Conservation (phyloP, 37 sponge, comb jelly and placozoan genomes). For the Amphimedon queenslandica region DNA sequence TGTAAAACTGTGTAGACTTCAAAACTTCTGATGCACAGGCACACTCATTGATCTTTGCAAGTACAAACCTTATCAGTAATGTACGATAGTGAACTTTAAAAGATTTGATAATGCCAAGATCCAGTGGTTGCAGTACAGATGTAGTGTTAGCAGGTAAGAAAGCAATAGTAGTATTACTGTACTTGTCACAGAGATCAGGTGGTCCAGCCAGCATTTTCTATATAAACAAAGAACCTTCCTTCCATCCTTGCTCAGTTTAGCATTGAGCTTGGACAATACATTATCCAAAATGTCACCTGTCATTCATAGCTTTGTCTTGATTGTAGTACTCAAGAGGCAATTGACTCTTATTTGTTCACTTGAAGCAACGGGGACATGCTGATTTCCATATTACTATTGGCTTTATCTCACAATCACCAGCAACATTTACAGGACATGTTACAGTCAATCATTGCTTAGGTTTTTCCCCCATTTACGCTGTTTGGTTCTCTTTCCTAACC, state of each 20-base stretch:
- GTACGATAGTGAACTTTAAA: conserved; percentile 42
- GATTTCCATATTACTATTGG: too few relatives aligned
- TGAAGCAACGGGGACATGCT: too few relatives aligned
- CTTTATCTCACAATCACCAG: too few relatives aligned
- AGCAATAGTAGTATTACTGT: conserved; percentile 53
- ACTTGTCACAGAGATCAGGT: conserved; percentile 18
- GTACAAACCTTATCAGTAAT: conserved; percentile 24
- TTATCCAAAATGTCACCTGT: conserved; percentile 46
- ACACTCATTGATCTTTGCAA: conserved; percentile 52
- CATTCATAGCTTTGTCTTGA: too few relatives aligned
- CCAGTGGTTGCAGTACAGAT: conserved; percentile 58
- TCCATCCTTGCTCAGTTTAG: conserved; percentile 8
- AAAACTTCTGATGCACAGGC: conserved; percentile 34
- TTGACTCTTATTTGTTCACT: too few relatives aligned
- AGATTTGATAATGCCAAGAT: conserved; percentile 59
- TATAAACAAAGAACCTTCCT: conserved; percentile 16
- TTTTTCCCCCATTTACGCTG: too few relatives aligned
- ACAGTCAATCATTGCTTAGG: too few relatives aligned
- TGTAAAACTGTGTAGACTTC: conserved; percentile 31
- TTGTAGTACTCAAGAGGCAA: too few relatives aligned
- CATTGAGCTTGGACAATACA: conserved; percentile 33
- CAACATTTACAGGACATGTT: too few relatives aligned
- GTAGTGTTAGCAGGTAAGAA: conserved; percentile 68
- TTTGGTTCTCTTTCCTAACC: too few relatives aligned
- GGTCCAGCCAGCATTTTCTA: too few relatives aligned